These are phyloP conservation scores for Platerodrilus igneus DNA, from an alignment of 2,888 invertebrate species.

Conservation along the genomic window DNA sequence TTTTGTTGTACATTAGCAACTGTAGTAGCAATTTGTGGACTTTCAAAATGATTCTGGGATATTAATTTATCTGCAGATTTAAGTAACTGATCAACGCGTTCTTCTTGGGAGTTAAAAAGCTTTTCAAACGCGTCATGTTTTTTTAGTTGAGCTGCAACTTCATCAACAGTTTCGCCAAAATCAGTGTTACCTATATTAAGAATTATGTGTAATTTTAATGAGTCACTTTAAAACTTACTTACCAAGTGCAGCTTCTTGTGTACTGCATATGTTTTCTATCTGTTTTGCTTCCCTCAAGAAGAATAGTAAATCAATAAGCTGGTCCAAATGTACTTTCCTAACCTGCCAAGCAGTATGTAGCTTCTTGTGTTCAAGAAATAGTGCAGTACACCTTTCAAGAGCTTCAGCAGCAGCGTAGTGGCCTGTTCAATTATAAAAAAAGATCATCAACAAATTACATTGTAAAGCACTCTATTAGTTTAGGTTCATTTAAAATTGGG, in stretches of 20 bases:
- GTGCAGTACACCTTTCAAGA: constrained; percentile 69
- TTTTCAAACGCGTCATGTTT: constrained; percentile 95
- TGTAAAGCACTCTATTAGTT: too few relatives aligned
- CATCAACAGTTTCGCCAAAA: constrained; percentile 76
- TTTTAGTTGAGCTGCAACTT: constrained; percentile 83
- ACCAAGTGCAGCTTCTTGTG: constrained; percentile 77
- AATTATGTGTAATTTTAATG: constrained; percentile 7
- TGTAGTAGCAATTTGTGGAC: constrained; percentile 69
- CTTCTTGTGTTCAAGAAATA: constrained; percentile 73
- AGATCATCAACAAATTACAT: constrained; percentile 1
- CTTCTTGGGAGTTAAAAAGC: constrained; percentile 81
- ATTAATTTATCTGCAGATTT: constrained; percentile 83
- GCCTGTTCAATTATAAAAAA: constrained; percentile 43
- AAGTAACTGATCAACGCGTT: constrained; percentile 75
- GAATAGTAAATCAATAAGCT: constrained; percentile 88
- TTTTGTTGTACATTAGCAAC: constrained; percentile 70
- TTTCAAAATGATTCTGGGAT: constrained; percentile 88
- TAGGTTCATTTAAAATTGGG: too few relatives aligned
- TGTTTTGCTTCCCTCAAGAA: constrained; percentile 92
- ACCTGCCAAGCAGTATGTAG: constrained; percentile 83
- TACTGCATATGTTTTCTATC: constrained; percentile 80
- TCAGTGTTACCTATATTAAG: constrained; percentile 52
- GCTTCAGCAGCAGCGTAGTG: constrained; percentile 80
- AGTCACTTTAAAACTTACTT: constrained; percentile 14
- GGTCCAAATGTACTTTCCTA: constrained; percentile 83